Evolutionary conservation across 1,140 invertebrate genomes (phyloP).

Genomic region (Anoplolepis gracilipes): DNA sequence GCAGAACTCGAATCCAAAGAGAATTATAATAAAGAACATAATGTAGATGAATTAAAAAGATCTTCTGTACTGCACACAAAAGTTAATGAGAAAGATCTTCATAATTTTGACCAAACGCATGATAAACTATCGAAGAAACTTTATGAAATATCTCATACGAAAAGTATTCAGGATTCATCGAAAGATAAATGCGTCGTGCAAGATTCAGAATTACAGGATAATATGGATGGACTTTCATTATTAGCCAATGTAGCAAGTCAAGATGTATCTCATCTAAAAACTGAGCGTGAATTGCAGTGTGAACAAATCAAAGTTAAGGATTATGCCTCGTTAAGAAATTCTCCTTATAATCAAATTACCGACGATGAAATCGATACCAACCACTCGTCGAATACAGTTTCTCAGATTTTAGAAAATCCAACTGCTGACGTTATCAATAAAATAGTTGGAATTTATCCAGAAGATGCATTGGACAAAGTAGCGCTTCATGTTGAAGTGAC

Average conservation of each 20-base stretch:
- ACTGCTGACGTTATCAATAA: conserved; percentile 67
- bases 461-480: conserved; percentile 77
- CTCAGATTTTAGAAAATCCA: conserved; percentile 65
- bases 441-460: conserved; percentile 77
- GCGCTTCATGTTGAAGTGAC: conserved; percentile 80
- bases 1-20: conserved; percentile 11
- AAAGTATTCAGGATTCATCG: not conserved
- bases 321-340: conserved; percentile 70
- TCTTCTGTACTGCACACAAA: conserved; percentile 20
- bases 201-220: conserved; percentile 76
- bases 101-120: not conserved
- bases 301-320: conserved; percentile 81
- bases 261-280: conserved; percentile 66
- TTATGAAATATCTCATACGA: conserved; percentile 13
- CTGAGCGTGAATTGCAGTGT: conserved; percentile 38
- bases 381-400: conserved; percentile 65
- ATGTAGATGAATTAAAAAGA: not conserved
- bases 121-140: not conserved
- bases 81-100: conserved; percentile 7
- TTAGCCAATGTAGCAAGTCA: conserved; percentile 78
- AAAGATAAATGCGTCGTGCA: conserved; percentile 58
- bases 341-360: conserved; percentile 44
- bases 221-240: conserved; percentile 82
- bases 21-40: conserved; percentile 1
- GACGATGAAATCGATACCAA: conserved; percentile 52